A percentile compares a stretch with the other conserved stretches of the same genome.
These are phyloP conservation scores for Lepidochrysops patricia DNA, from an alignment of 2,888 invertebrate species.

Conservation along the genomic window DNA sequence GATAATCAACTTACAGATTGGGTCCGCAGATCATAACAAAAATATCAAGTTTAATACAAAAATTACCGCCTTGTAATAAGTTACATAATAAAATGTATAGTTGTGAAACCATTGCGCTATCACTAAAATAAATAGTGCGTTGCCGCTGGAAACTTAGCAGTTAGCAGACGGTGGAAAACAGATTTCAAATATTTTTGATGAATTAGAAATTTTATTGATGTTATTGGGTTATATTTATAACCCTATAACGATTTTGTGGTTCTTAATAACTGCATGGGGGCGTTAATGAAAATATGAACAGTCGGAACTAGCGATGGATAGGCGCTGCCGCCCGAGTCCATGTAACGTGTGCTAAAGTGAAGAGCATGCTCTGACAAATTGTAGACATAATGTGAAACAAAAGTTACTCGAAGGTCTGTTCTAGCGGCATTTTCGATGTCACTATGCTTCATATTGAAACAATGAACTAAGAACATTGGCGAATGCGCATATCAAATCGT, in stretches of 20 bases:
- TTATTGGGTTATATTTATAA: no score
- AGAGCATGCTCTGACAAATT: no score
- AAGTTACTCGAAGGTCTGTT: no score
- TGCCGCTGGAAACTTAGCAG: not conserved
- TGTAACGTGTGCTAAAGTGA: no score
- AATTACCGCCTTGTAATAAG: not conserved
- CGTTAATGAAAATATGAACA: no score
- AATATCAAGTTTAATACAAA: not conserved
- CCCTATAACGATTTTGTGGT: no score
- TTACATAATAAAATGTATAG: not conserved
- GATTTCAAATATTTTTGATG: not conserved
- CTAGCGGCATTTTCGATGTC: no score
- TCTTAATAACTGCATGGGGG: no score
- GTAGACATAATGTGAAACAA: no score
- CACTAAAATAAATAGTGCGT: slow-evolving; percentile 10
- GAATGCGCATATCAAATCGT: not conserved
- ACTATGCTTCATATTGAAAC: not conserved
- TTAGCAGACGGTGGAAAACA: not conserved
- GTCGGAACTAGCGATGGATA: no score
- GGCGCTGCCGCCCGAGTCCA: no score
- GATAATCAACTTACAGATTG: no score
- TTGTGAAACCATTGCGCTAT: slow-evolving; percentile 2
- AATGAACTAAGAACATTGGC: not conserved
- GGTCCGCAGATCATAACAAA: not conserved
- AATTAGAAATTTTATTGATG: not conserved